Evolutionary conservation across 1,140 invertebrate species (phyloP), one percentile per base, ranked within the genome.

Genomic region (Macrosteles quadrilineatus): DNA sequence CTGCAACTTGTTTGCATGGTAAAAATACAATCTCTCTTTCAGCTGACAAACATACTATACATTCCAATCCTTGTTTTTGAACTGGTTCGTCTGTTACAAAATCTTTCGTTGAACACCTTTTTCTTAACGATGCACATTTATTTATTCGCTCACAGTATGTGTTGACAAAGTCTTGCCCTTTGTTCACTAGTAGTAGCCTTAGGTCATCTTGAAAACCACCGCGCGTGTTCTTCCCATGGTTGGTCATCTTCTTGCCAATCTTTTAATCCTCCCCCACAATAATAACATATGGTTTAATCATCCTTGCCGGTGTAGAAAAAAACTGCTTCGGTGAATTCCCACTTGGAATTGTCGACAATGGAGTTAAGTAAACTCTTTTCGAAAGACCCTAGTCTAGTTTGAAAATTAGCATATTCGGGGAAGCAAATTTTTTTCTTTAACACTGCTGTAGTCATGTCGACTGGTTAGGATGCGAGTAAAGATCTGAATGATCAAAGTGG

Each of bases 221-320:
- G 84, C 0, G 92, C 92, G 78, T 97, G 94, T 78, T 96, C 91
- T 69, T 89, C 87, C 93, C 93, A 95, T 1, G 93, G 93, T 71
- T 92, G 86, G 81, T 96, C 94, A 63, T 87, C 84, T 27, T 86
- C 86, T 78, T 92, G 90, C 95, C 95, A 97, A 76, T 93, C 91
- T 77, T 92, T 93, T 0, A 96, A 80, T 1, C 92, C 92, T 19
- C 92, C 91, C 62, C 91, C 91, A 77, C 95, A 97, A 75, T 90
- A 88, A 77, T 91, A 96, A 75, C 94, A 97, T 25, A 91, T 83
- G 0, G 93, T 93, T 75, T 92, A 88, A 80, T 96, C 94, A 6
- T 88, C 88, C 50, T 87, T 85, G 19, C 83, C 83, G 74, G 84
- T 82, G 79, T 91, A 93, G 79, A 88, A 93, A 76, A 94, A 91